Conservation (phyloP, 2,888 invertebrate species). For the Ormyrus pomaceus region DNA sequence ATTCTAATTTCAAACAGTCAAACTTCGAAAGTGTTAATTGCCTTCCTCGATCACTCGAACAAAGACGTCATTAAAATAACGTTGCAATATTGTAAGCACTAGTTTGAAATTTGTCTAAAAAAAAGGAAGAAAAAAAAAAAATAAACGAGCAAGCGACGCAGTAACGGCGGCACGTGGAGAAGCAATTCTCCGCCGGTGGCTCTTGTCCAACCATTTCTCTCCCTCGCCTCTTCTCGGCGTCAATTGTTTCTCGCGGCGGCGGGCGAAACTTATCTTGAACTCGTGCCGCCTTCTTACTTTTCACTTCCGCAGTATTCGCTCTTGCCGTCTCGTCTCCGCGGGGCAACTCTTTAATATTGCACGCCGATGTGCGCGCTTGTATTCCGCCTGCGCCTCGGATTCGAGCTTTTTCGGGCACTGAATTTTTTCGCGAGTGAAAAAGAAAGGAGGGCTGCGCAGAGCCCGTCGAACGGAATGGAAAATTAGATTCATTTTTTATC, state of each 20-base stretch:
- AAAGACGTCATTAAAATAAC: no score
- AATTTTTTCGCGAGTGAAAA: no score
- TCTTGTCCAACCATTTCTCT: constrained; percentile 28
- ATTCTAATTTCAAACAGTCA: no score
- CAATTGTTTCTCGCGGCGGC: constrained; percentile 12
- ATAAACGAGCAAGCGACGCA: no score
- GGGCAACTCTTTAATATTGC: constrained; percentile 22
- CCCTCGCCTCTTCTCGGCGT: background rate
- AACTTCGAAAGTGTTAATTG: no score
- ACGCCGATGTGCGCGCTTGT: background rate
- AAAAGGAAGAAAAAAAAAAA: no score
- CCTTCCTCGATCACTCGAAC: no score
- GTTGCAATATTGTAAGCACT: no score
- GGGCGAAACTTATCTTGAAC: background rate
- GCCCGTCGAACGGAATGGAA: no score
- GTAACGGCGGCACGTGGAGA: constrained; percentile 6
- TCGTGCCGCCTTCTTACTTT: background rate
- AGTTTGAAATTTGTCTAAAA: no score
- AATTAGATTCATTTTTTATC: background rate
- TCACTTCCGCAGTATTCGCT: background rate
- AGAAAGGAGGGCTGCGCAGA: no score
- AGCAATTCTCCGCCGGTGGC: constrained; percentile 35
- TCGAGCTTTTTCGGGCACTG: background rate
- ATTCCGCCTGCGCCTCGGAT: background rate
- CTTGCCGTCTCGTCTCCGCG: background rate